These are phyloP conservation scores for Operophtera brumata DNA, from an alignment of 2,888 invertebrate genomes.

Conservation along the genomic window DNA sequence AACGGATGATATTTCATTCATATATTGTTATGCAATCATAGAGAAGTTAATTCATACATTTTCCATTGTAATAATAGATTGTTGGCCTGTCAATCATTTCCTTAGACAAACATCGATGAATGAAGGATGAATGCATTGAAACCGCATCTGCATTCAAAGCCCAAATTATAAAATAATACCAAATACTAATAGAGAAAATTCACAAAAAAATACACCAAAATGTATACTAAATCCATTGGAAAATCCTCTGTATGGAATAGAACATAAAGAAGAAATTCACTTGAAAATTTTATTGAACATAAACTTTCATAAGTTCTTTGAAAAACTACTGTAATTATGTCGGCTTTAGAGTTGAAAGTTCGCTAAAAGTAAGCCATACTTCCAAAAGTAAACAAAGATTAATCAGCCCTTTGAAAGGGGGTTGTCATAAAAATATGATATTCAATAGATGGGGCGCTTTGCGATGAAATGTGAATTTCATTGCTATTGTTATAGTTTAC, in stretches of 20 bases:
- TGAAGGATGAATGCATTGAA: constrained; percentile 2
- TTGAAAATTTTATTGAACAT: background rate
- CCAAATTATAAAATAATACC: constrained; percentile 29
- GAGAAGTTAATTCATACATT: background rate
- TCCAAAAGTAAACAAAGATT: constrained; percentile 38
- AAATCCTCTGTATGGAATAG: background rate
- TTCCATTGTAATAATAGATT: constrained; percentile 2
- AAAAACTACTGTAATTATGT: background rate
- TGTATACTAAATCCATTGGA: background rate
- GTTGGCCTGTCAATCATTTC: constrained; percentile 17
- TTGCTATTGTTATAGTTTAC: constrained; percentile 6
- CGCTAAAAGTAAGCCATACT: background rate
- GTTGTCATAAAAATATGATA: constrained; percentile 53
- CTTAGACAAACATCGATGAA: constrained; percentile 6
- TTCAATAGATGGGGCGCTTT: constrained; percentile 40
- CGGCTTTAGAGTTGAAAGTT: constrained; percentile 1
- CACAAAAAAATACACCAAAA: background rate
- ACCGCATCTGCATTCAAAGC: constrained; percentile 20
- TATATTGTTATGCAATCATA: too few relatives aligned
- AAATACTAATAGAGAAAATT: constrained; percentile 16
- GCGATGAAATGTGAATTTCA: constrained; percentile 16
- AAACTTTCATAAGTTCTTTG: background rate
- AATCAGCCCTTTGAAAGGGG: constrained; percentile 34
- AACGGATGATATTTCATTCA: too few relatives aligned
- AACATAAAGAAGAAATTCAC: constrained; percentile 1